phyloP scores from a whole-genome alignment of 2,888 invertebrate species.

The Liodrosophila aerea region DNA sequence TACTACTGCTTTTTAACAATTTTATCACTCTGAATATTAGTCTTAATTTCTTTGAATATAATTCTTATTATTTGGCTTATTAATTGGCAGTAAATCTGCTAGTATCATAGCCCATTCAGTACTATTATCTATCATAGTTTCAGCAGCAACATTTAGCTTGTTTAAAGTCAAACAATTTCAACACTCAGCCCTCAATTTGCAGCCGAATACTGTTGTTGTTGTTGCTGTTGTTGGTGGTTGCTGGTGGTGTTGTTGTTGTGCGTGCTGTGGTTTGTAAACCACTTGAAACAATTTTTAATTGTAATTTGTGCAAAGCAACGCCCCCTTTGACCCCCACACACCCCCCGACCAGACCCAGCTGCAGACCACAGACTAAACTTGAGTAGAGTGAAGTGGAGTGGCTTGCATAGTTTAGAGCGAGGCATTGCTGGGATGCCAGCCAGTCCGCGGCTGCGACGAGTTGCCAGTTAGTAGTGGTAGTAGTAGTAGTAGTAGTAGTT shows the following conservation, averaged over 20 bases:
- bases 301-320: conserved; percentile 77
- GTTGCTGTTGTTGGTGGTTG: conserved; percentile 18
- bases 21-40: too few species aligned
- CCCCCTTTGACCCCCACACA: conserved; percentile 34
- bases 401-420: conserved; percentile 70
- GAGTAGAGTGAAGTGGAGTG: conserved; percentile 23
- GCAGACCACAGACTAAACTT: conserved; percentile 8
- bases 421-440: conserved; percentile 69
- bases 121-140: too few species aligned
- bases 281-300: conserved; percentile 81
- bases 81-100: too few species aligned
- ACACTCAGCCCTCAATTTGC: conserved; percentile 41
- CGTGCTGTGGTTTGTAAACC: conserved; percentile 72
- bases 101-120: too few species aligned
- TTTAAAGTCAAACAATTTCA: not conserved
- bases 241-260: conserved; percentile 37
- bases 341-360: conserved; percentile 5
- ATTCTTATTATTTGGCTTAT: too few species aligned
- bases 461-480: too few species aligned
- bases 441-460: conserved; percentile 56
- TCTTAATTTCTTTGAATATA: too few species aligned
- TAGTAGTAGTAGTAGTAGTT: too few species aligned
- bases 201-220: too few species aligned
- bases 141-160: too few species aligned
- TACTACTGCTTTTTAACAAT: too few species aligned